Evolutionary conservation across 1,140 invertebrate species (phyloP).

Genomic region (Drosophila teissieri): DNA sequence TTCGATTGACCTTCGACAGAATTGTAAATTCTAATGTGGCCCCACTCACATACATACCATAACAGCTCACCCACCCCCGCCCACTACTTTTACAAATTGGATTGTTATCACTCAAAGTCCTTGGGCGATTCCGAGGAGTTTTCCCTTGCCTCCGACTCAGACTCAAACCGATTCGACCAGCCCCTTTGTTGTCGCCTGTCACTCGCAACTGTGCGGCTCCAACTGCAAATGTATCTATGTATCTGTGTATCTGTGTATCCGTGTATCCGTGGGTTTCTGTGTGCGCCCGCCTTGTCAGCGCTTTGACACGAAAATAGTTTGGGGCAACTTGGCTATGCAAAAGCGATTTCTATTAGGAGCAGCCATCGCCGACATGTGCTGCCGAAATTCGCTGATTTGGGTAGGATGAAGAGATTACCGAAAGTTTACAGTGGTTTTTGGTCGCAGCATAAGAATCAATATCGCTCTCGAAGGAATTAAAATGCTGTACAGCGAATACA

Average conservation of each 20-base stretch:
- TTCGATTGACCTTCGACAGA: slow-evolving; percentile 25
- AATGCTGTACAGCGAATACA: too few species aligned
- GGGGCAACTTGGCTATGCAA: slow-evolving; percentile 54
- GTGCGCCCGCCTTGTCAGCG: slow-evolving; percentile 46
- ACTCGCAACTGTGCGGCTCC: slow-evolving; percentile 51
- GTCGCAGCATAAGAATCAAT: not conserved
- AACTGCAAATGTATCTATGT: slow-evolving; percentile 1
- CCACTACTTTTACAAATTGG: slow-evolving; percentile 53
- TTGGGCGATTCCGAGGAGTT: slow-evolving; percentile 29
- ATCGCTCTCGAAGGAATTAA: not conserved
- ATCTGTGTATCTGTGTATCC: not conserved
- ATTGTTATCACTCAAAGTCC: slow-evolving; percentile 67
- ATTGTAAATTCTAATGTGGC: slow-evolving; percentile 11
- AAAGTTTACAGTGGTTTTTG: slow-evolving; percentile 4
- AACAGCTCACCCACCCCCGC: slow-evolving; percentile 2
- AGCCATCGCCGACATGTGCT: slow-evolving; percentile 35
- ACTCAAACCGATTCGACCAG: slow-evolving; percentile 30
- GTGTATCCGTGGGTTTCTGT: slow-evolving; percentile 8
- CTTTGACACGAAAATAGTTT: slow-evolving; percentile 63
- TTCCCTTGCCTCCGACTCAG: slow-evolving; percentile 15
- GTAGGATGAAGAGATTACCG: not conserved
- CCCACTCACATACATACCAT: not conserved
- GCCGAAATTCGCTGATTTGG: slow-evolving; percentile 2
- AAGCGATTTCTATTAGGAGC: slow-evolving; percentile 54
- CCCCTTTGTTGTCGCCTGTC: slow-evolving; percentile 74